These are phyloP conservation scores for Phthorimaea operculella DNA, from an alignment of 1,140 invertebrate genomes.

Conservation along the genomic window DNA sequence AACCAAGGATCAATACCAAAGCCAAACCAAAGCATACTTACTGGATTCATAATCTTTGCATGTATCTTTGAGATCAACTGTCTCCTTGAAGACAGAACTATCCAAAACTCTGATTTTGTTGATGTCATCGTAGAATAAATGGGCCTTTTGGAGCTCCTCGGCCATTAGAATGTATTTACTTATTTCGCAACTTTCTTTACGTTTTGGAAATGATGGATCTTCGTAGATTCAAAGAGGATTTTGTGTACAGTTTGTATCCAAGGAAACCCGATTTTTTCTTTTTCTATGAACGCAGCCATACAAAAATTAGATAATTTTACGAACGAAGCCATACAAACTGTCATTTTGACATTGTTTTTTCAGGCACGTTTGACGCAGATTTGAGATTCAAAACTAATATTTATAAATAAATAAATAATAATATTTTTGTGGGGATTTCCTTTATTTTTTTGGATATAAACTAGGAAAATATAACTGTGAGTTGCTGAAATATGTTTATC, in stretches of 20 bases:
- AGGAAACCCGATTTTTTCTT: neutral
- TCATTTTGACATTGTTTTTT: no score
- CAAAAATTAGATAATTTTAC: neutral
- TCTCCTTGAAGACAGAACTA: constrained; percentile 79
- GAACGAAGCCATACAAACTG: neutral
- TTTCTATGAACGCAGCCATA: neutral
- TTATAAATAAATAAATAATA: no score
- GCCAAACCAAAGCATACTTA: no score
- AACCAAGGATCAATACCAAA: no score
- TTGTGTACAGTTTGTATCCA: neutral
- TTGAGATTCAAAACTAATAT: no score
- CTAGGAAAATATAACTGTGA: no score
- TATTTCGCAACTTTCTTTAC: neutral
- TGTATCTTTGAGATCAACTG: constrained; percentile 82
- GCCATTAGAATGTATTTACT: constrained; percentile 65
- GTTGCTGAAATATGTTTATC: no score
- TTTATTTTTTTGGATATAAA: no score
- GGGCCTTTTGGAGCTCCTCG: constrained; percentile 78
- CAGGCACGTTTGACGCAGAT: no score
- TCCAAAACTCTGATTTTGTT: constrained; percentile 87
- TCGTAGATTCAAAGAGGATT: no score
- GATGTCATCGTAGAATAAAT: constrained; percentile 87
- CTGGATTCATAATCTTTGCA: constrained; percentile 85
- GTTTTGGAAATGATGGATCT: no score
- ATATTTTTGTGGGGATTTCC: no score